Percentiles rank a stretch among this genome's conserved stretches.
Evolutionary conservation across 1,140 invertebrate species (phyloP).

Genomic region (Trypoxylus dichotomus): DNA sequence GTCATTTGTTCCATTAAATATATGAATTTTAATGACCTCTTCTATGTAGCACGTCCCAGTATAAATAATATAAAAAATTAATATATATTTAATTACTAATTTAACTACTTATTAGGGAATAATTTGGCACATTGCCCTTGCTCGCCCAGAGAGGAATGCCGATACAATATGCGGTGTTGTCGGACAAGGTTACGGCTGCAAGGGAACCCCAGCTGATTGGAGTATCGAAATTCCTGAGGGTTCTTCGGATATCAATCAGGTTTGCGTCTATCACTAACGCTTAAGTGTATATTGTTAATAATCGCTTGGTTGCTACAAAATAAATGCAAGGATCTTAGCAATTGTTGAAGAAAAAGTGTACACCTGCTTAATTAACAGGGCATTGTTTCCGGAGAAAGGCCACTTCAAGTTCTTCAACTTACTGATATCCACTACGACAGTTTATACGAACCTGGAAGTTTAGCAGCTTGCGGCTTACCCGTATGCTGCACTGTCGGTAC

Average conservation of each 20-base stretch:
- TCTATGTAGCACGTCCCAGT: too few relatives aligned
- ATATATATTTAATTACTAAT: too few relatives aligned
- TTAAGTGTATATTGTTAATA: too few relatives aligned
- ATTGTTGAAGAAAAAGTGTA: neutral
- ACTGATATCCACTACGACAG: constrained; percentile 83
- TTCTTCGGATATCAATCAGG: neutral
- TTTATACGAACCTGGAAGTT: constrained; percentile 65
- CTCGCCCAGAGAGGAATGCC: neutral
- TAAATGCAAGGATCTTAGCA: too few relatives aligned
- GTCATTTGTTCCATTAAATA: too few relatives aligned
- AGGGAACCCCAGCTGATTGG: constrained; percentile 10
- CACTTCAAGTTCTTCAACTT: constrained; percentile 69
- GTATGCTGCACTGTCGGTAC: constrained; percentile 71
- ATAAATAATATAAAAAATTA: neutral
- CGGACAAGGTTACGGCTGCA: constrained; percentile 15
- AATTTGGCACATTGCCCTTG: neutral
- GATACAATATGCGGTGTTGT: constrained; percentile 2
- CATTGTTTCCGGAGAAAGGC: neutral
- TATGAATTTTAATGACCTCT: too few relatives aligned
- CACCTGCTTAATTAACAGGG: constrained; percentile 3
- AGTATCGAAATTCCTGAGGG: neutral
- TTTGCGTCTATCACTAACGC: too few relatives aligned
- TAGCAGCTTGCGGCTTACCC: constrained; percentile 72
- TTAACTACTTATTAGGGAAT: neutral
- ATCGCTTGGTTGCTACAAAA: too few relatives aligned